Percentiles rank a stretch among this genome's conserved stretches.
Evolutionary conservation across 2,797 vertebrate species (phyloP).

Genomic region (Lepus oiostolus): DNA sequence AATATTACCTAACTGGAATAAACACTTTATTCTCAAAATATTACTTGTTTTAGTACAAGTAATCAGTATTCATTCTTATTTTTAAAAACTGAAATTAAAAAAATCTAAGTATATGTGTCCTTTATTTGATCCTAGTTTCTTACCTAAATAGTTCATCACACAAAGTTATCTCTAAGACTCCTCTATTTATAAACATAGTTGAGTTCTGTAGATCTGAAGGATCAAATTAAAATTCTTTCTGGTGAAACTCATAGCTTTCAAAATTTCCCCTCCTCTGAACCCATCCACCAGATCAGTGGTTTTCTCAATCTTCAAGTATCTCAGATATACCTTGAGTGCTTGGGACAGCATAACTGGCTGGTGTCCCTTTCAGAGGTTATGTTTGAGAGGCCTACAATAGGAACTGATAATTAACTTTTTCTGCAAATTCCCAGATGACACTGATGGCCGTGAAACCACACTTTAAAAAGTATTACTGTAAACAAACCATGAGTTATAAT

Average conservation of each 20-base stretch:
- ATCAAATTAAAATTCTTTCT: neutral
- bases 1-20: neutral
- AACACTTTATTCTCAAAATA: neutral
- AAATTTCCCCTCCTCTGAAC: neutral
- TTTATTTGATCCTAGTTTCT: neutral
- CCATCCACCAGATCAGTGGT: neutral
- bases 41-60: neutral
- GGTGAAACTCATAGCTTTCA: neutral
- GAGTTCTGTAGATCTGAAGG: neutral
- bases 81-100: constrained; percentile 8
- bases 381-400: neutral
- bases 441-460: neutral
- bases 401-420: neutral
- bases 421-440: neutral
- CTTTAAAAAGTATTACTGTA: neutral
- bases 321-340: neutral
- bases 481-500: neutral
- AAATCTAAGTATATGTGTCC: neutral
- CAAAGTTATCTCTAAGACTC: neutral
- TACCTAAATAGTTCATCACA: neutral
- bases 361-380: neutral
- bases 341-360: neutral
- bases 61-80: neutral
- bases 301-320: neutral
- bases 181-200: neutral